These are phyloP conservation scores for Coregonus sp. DNA, from an alignment of 2,797 vertebrate genomes.

Conservation along the genomic window DNA sequence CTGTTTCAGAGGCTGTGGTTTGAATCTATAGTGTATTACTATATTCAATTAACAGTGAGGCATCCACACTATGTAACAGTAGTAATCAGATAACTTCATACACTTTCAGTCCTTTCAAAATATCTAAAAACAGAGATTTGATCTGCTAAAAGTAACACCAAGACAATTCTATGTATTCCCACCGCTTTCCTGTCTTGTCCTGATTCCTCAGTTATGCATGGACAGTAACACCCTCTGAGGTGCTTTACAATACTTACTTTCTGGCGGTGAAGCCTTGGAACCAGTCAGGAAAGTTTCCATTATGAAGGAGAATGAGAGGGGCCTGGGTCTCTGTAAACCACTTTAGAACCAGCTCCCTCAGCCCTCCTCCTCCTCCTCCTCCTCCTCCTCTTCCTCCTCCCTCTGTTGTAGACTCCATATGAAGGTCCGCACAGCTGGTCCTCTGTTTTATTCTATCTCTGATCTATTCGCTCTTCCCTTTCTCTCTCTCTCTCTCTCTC, in stretches of 20 bases:
- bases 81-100: not conserved
- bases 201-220: too few species aligned
- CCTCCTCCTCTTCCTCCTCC: slow-evolving; percentile 54
- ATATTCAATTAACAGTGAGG: not conserved
- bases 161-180: not conserved
- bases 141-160: not conserved
- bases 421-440: not conserved
- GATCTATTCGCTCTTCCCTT: not conserved
- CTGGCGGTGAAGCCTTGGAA: slow-evolving; percentile 82
- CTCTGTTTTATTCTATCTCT: slow-evolving; percentile 9
- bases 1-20: not conserved
- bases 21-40: not conserved
- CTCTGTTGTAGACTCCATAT: slow-evolving; percentile 10
- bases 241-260: slow-evolving; percentile 71
- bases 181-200: not conserved
- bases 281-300: slow-evolving; percentile 80
- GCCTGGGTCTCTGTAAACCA: slow-evolving; percentile 82
- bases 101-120: not conserved
- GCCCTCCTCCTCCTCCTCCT: slow-evolving; percentile 49
- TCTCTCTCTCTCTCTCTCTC: not conserved
- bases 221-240: too few species aligned
- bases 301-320: slow-evolving; percentile 56
- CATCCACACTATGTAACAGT: not conserved
- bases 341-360: slow-evolving; percentile 71
- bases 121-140: not conserved